Evolutionary conservation across 2,113 vertebrate species (phyloP).

Genomic region (Microcebus griseorufus): DNA sequence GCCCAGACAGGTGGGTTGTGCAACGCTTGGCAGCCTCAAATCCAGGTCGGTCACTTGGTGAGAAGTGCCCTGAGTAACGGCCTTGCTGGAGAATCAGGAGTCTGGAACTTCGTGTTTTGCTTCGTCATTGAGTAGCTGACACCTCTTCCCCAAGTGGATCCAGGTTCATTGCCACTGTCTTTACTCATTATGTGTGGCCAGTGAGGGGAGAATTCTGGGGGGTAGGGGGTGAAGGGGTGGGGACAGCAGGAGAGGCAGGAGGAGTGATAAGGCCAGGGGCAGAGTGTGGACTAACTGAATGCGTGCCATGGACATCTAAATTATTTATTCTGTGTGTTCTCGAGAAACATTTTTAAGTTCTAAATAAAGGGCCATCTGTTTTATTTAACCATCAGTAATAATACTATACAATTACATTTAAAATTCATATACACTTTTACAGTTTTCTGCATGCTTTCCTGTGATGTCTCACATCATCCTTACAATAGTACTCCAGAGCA

Average conservation of each 20-base stretch:
- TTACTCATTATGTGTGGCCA: background rate
- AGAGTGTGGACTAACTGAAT: background rate
- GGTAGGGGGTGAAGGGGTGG: background rate
- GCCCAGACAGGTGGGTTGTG: background rate
- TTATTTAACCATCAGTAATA: background rate
- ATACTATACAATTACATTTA: background rate
- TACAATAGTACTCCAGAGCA: background rate
- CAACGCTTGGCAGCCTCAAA: background rate
- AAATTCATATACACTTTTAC: background rate
- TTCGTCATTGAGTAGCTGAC: background rate
- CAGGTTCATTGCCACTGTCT: background rate
- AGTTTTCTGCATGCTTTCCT: background rate
- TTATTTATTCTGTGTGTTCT: background rate
- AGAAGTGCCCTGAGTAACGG: background rate
- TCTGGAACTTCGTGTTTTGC: background rate
- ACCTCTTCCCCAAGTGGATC: background rate
- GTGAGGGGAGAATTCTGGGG: accelerated
- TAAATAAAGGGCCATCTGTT: background rate
- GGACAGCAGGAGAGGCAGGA: background rate
- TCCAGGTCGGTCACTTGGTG: background rate
- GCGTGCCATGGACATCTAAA: background rate
- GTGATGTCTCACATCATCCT: background rate
- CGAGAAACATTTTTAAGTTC: background rate
- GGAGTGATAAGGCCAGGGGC: background rate
- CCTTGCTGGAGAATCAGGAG: background rate